Evolutionary conservation across 2,797 vertebrate species (phyloP).

Genomic region (Trichosurus vulpecula): DNA sequence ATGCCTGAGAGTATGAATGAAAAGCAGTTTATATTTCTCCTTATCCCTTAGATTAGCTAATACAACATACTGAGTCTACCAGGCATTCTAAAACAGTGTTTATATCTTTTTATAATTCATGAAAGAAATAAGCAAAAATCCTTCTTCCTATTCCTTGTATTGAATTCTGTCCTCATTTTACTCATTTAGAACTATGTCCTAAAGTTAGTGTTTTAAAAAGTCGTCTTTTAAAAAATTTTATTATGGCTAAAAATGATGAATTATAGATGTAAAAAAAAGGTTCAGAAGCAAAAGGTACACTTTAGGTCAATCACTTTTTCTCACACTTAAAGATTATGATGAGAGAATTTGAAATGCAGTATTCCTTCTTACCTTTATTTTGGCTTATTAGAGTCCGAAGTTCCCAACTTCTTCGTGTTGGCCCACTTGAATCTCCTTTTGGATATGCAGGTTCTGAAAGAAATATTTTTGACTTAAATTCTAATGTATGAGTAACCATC

Average conservation of each 20-base stretch:
- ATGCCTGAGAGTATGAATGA: neutral
- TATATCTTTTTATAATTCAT: neutral
- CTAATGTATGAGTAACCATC: neutral
- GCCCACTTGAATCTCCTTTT: slow-evolving; percentile 89
- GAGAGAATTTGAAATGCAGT: neutral
- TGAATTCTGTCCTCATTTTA: neutral
- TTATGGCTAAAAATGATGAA: neutral
- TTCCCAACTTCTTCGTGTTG: slow-evolving; percentile 94
- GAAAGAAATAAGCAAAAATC: neutral
- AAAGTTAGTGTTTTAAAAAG: neutral
- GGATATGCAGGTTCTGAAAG: slow-evolving; percentile 94
- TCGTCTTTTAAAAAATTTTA: neutral
- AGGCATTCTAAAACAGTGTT: neutral
- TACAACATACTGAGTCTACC: neutral
- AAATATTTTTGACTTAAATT: slow-evolving; percentile 38
- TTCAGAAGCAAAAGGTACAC: neutral
- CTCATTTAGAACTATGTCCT: neutral
- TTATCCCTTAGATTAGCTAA: neutral
- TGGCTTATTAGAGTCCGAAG: slow-evolving; percentile 95
- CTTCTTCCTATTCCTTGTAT: neutral
- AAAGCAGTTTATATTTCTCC: neutral
- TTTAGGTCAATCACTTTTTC: neutral
- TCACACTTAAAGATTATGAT: neutral
- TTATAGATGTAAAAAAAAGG: neutral
- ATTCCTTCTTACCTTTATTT: slow-evolving; percentile 89